A percentile compares a stretch with the other conserved stretches of the same genome.
phyloP scores from a whole-genome alignment of 2,888 invertebrate genomes.

The Bembecia ichneumoniformis region DNA sequence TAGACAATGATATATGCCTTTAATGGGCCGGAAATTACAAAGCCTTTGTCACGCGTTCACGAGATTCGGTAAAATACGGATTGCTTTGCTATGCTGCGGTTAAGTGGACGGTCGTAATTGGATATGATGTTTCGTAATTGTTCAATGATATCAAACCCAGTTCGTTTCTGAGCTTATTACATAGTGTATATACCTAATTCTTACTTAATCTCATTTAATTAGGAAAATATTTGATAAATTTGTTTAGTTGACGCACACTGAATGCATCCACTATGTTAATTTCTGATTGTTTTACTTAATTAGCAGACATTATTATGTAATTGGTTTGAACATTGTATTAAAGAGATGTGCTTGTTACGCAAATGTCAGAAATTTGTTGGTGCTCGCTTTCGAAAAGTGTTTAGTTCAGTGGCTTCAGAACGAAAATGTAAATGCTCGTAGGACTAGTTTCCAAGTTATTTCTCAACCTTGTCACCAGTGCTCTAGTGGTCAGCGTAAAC shows the following conservation, averaged over 20 bases:
- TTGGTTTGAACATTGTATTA: neutral
- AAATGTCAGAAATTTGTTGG: neutral
- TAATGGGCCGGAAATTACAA: constrained; percentile 62
- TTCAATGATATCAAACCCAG: neutral
- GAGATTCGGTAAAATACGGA: constrained; percentile 29
- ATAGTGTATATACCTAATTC: neutral
- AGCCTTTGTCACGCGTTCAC: constrained; percentile 37
- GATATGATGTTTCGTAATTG: constrained; percentile 35
- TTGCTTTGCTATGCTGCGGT: constrained; percentile 34
- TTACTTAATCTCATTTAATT: neutral
- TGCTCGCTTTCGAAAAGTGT: neutral
- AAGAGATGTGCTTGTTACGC: neutral
- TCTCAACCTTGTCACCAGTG: constrained; percentile 67
- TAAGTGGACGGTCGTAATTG: constrained; percentile 22
- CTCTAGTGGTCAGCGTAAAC: constrained; percentile 43
- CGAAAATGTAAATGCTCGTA: constrained; percentile 22
- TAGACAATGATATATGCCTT: constrained; percentile 40
- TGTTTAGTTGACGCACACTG: neutral
- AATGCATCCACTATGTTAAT: neutral
- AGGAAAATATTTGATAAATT: neutral
- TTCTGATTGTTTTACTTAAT: neutral
- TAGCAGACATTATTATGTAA: neutral
- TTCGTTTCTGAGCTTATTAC: neutral
- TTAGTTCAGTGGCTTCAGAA: neutral
- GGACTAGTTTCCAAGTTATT: constrained; percentile 38